Conservation (phyloP, 2,888 invertebrate genomes). For the Trissoscelio sp. region DNA sequence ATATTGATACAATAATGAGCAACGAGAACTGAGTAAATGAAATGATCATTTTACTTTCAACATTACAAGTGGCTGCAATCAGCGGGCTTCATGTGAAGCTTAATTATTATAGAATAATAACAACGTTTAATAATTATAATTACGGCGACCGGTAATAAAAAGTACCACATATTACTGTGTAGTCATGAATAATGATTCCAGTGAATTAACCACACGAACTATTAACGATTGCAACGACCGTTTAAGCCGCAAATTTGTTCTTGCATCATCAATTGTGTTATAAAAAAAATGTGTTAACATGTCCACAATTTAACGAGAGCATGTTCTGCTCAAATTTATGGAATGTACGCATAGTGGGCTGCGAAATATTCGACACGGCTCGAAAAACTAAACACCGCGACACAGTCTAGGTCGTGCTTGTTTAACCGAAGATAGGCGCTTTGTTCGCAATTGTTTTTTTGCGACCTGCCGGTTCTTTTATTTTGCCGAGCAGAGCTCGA, state of each 20-base stretch:
- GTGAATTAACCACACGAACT: conserved; percentile 3
- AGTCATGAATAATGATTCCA: not conserved
- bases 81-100: too few relatives aligned
- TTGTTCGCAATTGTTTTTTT: conserved; percentile 53
- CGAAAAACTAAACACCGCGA: conserved; percentile 38
- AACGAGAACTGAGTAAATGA: too few relatives aligned
- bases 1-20: too few relatives aligned
- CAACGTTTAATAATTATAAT: not conserved
- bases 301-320: too few relatives aligned
- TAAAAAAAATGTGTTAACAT: not conserved
- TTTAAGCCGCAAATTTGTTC: conserved; percentile 12
- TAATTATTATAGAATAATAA: too few relatives aligned
- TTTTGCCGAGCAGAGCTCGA: conserved; percentile 31
- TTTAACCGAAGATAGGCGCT: conserved; percentile 46
- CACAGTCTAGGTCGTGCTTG: conserved; percentile 7
- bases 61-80: too few relatives aligned
- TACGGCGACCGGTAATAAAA: not conserved
- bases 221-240: not conserved
- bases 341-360: not conserved
- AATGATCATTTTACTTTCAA: too few relatives aligned
- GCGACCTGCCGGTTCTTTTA: conserved; percentile 21
- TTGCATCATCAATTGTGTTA: not conserved
- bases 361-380: conserved; percentile 39
- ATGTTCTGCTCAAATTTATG: not conserved
- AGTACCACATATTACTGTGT: conserved; percentile 8